Conservation (phyloP, 2,113 vertebrate genomes). For the Urocolius indicus region DNA sequence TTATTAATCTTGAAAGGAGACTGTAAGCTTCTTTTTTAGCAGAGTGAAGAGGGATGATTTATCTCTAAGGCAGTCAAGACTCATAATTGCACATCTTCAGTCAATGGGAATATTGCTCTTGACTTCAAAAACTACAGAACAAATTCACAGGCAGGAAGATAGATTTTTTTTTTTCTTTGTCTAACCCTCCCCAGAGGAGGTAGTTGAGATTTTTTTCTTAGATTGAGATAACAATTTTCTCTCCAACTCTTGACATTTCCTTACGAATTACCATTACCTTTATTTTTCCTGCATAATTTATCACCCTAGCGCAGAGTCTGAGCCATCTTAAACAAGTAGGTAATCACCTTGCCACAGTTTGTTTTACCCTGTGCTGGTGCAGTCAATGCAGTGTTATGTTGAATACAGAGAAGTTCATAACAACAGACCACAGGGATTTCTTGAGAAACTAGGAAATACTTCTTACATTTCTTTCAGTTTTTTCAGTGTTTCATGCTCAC, state of each 20-base stretch:
- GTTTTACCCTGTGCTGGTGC: not conserved
- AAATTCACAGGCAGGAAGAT: not conserved
- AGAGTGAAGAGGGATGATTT: conserved; percentile 14
- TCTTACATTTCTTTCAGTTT: conserved; percentile 25
- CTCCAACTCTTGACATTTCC: not conserved
- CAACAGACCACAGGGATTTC: not conserved
- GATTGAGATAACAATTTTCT: not conserved
- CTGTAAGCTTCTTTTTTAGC: conserved; percentile 1
- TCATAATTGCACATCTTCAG: conserved; percentile 12
- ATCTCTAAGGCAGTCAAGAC: not conserved
- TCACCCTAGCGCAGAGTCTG: not conserved
- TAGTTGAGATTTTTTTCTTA: not conserved
- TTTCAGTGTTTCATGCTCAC: not conserved
- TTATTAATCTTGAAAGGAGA: not conserved
- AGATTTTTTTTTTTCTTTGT: not conserved
- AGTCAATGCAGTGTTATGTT: not conserved
- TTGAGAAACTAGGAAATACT: conserved; percentile 27
- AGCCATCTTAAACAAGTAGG: not conserved
- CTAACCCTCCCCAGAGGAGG: not conserved
- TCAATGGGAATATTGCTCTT: conserved; percentile 8
- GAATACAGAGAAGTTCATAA: not conserved
- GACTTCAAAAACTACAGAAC: conserved; percentile 9
- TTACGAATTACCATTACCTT: not conserved
- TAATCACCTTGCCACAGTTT: not conserved
- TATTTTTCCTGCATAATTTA: not conserved